Conservation (phyloP, 2,797 vertebrate genomes). For the Anisognathus igniventris region DNA sequence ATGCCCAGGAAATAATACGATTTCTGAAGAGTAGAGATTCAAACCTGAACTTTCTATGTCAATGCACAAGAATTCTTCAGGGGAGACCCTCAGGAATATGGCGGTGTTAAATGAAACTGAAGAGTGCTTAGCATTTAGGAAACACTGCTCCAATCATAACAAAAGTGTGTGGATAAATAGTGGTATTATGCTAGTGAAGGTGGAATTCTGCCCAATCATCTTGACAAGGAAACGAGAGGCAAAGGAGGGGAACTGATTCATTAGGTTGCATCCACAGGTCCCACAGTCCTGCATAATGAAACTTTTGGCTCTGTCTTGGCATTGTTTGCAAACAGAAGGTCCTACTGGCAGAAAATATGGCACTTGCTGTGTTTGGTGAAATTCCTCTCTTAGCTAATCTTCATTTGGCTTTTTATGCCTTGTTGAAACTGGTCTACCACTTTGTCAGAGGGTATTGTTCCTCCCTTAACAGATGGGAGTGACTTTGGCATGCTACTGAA, state of each 20-base stretch:
- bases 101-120: neutral
- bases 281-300: neutral
- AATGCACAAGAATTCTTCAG: neutral
- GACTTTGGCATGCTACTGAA: neutral
- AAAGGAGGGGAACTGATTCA: neutral
- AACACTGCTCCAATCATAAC: neutral
- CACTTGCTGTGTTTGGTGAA: slow-evolving; percentile 29
- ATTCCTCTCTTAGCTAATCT: slow-evolving; percentile 26
- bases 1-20: neutral
- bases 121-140: neutral
- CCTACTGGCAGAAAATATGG: slow-evolving; percentile 4
- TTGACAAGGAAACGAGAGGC: neutral
- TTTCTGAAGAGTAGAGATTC: neutral
- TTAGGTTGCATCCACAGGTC: neutral
- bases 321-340: slow-evolving; percentile 37
- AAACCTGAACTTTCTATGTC: neutral
- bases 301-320: neutral
- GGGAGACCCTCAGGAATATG: neutral
- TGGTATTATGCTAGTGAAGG: neutral
- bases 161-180: neutral
- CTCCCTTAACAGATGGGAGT: slow-evolving; percentile 34
- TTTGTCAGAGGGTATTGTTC: neutral
- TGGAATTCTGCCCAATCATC: neutral
- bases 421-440: slow-evolving; percentile 13
- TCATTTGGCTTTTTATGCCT: slow-evolving; percentile 22